Evolutionary conservation across 2,797 vertebrate species (phyloP).

Genomic region (Hapalemur alaotrensis): DNA sequence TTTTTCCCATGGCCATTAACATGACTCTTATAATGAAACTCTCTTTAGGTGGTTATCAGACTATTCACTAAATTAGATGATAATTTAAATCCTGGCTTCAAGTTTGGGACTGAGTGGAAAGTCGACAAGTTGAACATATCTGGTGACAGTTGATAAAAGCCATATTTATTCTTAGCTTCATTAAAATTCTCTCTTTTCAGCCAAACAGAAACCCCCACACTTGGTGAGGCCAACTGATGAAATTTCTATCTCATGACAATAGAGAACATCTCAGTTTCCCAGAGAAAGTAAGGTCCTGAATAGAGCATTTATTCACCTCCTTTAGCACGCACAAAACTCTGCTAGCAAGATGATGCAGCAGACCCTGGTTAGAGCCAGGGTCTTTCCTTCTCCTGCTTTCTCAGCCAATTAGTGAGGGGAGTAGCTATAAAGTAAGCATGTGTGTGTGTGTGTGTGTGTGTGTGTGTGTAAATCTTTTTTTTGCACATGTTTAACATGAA

Average conservation of each 20-base stretch:
- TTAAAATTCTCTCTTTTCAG: slow-evolving; percentile 30
- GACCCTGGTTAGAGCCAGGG: background rate
- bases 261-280: background rate
- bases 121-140: background rate
- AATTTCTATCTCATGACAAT: slow-evolving; percentile 12
- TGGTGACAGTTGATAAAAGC: slow-evolving; percentile 17
- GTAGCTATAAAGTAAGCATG: background rate
- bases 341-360: background rate
- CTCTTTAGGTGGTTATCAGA: background rate
- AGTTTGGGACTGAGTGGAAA: background rate
- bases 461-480: background rate
- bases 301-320: background rate
- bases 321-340: background rate
- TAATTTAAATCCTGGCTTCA: background rate
- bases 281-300: background rate
- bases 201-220: background rate
- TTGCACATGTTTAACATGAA: background rate
- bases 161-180: background rate
- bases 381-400: background rate
- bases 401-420: background rate
- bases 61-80: slow-evolving; percentile 36
- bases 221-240: background rate
- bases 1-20: background rate
- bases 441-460: background rate
- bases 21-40: slow-evolving; percentile 5